Evolutionary conservation across 2,113 vertebrate genomes (phyloP).

Genomic region (Helogale parvula): DNA sequence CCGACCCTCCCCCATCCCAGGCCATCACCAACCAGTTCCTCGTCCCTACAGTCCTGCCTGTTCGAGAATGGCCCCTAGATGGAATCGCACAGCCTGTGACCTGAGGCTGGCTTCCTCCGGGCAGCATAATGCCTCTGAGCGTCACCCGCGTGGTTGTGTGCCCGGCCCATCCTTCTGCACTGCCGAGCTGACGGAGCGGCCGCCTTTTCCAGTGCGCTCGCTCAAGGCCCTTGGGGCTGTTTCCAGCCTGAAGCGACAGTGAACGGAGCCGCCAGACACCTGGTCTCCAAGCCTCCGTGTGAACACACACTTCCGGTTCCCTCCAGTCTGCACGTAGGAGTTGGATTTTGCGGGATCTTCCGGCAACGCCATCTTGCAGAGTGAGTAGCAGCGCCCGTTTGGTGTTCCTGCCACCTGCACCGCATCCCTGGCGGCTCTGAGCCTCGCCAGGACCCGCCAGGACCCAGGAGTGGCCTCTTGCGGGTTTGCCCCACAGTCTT

Average conservation of each 20-base stretch:
- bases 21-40: rapidly evolving
- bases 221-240: too few species aligned
- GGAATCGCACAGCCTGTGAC: rapidly evolving
- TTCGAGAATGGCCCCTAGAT: background rate
- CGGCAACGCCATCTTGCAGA: background rate
- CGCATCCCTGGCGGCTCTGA: rapidly evolving
- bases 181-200: rapidly evolving
- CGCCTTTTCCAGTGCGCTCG: too few species aligned
- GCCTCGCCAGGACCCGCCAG: background rate
- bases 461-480: background rate
- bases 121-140: background rate
- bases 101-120: background rate
- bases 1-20: too few species aligned
- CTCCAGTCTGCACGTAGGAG: background rate
- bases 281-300: background rate
- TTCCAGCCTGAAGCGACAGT: rapidly evolving
- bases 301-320: background rate
- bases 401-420: too few species aligned
- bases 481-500: background rate
- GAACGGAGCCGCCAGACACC: background rate
- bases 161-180: background rate
- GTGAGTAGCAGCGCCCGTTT: rapidly evolving
- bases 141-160: background rate
- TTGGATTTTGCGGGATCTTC: background rate
- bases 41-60: too few species aligned